A percentile compares a stretch with the other conserved stretches of the same genome.
Evolutionary conservation across 2,888 invertebrate genomes (phyloP).

Genomic region (Meganola albula): DNA sequence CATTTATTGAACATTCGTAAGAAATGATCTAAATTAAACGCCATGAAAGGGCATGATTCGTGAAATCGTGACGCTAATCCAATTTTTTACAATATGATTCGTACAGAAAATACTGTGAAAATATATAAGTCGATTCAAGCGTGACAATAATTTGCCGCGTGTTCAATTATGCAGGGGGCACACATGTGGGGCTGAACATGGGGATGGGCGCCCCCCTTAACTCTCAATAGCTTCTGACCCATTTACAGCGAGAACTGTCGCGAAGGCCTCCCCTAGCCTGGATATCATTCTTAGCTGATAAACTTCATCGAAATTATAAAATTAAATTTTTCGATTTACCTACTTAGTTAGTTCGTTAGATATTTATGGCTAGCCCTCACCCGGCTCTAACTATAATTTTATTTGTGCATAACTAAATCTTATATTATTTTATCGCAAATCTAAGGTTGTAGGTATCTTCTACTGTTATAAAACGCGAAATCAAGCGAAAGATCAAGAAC

Average conservation of each 20-base stretch:
- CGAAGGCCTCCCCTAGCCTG: slow-evolving; percentile 46
- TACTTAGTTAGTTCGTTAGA: no score
- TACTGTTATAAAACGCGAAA: no score
- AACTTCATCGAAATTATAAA: slow-evolving; percentile 28
- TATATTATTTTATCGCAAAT: no score
- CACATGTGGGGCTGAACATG: slow-evolving; percentile 47
- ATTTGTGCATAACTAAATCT: no score
- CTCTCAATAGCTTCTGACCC: slow-evolving; percentile 71
- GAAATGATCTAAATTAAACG: no score
- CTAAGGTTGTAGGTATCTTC: no score
- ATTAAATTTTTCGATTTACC: slow-evolving; percentile 32
- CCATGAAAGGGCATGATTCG: no score
- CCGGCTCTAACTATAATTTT: no score
- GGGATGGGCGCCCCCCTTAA: slow-evolving; percentile 31
- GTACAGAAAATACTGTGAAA: slow-evolving; percentile 41
- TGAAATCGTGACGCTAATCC: no score
- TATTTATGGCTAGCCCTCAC: no score
- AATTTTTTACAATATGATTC: slow-evolving; percentile 17
- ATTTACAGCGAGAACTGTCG: slow-evolving; percentile 62
- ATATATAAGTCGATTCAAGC: slow-evolving; percentile 43
- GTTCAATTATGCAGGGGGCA: slow-evolving; percentile 73
- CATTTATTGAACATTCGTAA: no score
- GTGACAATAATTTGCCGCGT: slow-evolving; percentile 71
- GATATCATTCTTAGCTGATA: slow-evolving; percentile 31
- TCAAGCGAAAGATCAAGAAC: no score